Evolutionary conservation across 2,888 invertebrate species (phyloP).

Genomic region (Drosophila kuntzei): DNA sequence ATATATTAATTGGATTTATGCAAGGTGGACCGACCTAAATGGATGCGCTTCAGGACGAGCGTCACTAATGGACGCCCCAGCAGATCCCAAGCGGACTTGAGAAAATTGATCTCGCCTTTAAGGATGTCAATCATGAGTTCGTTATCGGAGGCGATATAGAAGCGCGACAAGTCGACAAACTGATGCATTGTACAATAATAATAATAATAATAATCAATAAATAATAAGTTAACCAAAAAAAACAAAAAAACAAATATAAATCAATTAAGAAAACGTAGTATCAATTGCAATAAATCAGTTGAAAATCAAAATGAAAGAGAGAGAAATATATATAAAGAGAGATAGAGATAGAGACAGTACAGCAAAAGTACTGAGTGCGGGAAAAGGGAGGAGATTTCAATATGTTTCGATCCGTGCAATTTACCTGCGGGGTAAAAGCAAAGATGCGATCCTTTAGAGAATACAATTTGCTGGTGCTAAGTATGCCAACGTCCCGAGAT

Average conservation of each 20-base stretch:
- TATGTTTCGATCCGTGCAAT: constrained; percentile 52
- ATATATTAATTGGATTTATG: constrained; percentile 8
- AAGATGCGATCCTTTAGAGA: constrained; percentile 97
- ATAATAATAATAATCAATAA: constrained; percentile 54
- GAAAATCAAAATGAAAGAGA: constrained; percentile 6
- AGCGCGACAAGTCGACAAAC: constrained; percentile 98
- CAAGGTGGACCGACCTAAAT: constrained; percentile 90
- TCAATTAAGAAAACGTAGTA: constrained; percentile 23
- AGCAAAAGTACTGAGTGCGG: constrained; percentile 6
- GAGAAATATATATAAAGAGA: constrained; percentile 16
- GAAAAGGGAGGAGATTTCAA: constrained; percentile 2
- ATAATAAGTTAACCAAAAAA: constrained; percentile 50
- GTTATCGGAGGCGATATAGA: constrained; percentile 99
- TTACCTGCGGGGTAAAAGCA: constrained; percentile 99
- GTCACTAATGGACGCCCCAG: constrained; percentile 98
- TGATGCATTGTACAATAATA: constrained; percentile 86
- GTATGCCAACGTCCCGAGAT: constrained; percentile 97
- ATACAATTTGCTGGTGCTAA: constrained; percentile 99
- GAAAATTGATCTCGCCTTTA: constrained; percentile 98
- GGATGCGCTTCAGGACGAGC: constrained; percentile 94
- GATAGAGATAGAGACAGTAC: constrained; percentile 12
- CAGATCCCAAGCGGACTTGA: constrained; percentile 99
- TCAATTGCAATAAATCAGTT: constrained; percentile 7
- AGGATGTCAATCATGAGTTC: constrained; percentile 99
- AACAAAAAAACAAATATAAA: constrained; percentile 33